phyloP scores from a whole-genome alignment of 2,113 vertebrate genomes.

The Chaetodon auriga region DNA sequence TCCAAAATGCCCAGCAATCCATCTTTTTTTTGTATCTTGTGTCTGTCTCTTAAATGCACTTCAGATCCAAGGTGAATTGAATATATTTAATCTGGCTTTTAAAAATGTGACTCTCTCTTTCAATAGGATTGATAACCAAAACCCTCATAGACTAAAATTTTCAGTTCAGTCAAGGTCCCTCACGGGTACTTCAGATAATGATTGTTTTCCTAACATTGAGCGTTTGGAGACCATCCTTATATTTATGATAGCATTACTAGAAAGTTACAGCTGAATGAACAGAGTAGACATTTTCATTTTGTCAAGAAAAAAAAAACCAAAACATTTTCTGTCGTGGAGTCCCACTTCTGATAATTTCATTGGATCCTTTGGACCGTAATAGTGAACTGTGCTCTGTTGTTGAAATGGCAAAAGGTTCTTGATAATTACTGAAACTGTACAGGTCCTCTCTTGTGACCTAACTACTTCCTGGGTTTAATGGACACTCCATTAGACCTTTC shows the following conservation, averaged over 20 bases:
- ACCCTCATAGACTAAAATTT: neutral
- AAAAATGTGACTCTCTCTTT: neutral
- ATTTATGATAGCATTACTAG: neutral
- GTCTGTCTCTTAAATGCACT: neutral
- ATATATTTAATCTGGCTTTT: neutral
- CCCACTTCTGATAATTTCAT: neutral
- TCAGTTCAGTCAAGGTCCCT: neutral
- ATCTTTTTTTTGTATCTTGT: neutral
- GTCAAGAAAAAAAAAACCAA: neutral
- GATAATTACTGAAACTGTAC: constrained; percentile 8
- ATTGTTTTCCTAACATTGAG: neutral
- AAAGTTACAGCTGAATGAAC: neutral
- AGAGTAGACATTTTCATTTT: neutral
- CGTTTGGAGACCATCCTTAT: neutral
- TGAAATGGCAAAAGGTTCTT: constrained; percentile 10
- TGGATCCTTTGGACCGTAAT: neutral
- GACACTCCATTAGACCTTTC: constrained; percentile 53
- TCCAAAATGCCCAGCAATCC: neutral
- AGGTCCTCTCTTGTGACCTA: constrained; percentile 15
- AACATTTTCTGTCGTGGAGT: neutral
- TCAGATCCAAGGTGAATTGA: neutral
- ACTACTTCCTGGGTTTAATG: constrained; percentile 57
- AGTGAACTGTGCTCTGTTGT: constrained; percentile 3
- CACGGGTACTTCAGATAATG: neutral
- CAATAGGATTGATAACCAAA: neutral